Percentiles rank a stretch among this genome's conserved stretches.
Evolutionary conservation across 2,888 invertebrate genomes (phyloP).

Genomic region (Eumacrocentrus americanus): DNA sequence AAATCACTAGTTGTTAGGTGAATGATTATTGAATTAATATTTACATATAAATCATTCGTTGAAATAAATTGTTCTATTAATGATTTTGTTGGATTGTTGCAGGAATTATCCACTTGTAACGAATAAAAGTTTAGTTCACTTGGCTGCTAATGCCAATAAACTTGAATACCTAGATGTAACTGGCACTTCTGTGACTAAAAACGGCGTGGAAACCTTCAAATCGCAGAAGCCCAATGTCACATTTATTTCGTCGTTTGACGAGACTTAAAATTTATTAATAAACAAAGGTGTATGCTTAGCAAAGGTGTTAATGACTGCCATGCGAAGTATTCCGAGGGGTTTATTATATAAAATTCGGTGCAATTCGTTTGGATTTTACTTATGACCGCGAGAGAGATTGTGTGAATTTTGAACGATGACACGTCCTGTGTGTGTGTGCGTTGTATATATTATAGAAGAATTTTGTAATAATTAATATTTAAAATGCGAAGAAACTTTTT

Average conservation of each 20-base stretch:
- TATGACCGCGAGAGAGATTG: conserved; percentile 20
- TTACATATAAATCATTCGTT: no score
- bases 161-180: conserved; percentile 71
- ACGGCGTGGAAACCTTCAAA: conserved; percentile 69
- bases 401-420: no score
- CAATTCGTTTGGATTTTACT: background rate
- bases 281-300: no score
- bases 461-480: no score
- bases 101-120: conserved; percentile 71
- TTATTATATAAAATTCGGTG: conserved; percentile 3
- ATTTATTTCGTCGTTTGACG: conserved; percentile 54
- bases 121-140: conserved; percentile 67
- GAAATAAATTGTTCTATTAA: no score
- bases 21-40: conserved; percentile 29
- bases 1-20: conserved; percentile 58
- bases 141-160: conserved; percentile 68
- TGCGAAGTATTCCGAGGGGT: conserved; percentile 13
- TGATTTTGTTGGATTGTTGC: no score
- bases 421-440: background rate
- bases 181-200: conserved; percentile 69
- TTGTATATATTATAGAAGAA: background rate
- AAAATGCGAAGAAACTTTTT: no score
- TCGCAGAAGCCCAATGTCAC: conserved; percentile 65
- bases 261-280: conserved; percentile 10
- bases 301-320: conserved; percentile 8